These are phyloP conservation scores for Oedothorax gibbosus DNA, from an alignment of 1,140 invertebrate species.

Conservation along the genomic window DNA sequence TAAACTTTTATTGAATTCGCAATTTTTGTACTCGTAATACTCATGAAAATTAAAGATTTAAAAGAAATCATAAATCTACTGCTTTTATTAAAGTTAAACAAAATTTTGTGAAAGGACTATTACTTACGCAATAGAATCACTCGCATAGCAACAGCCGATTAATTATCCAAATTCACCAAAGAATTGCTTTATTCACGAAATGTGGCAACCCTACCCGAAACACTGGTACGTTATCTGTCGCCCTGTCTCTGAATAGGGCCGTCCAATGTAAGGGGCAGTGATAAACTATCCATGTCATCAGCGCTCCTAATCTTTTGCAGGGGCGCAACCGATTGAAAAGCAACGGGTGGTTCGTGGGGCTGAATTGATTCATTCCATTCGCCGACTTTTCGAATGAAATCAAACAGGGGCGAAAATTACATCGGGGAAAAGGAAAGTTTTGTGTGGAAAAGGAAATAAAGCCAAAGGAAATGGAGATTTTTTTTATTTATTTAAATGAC, in stretches of 20 bases:
- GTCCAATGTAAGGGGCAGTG: constrained; percentile 38
- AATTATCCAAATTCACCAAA: no score
- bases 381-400: background rate
- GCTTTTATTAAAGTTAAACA: no score
- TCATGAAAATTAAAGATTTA: no score
- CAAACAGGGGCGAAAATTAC: background rate
- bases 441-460: background rate
- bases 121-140: background rate
- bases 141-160: background rate
- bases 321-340: constrained; percentile 47
- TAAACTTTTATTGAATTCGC: no score
- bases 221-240: constrained; percentile 31
- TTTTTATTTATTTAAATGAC: constrained; percentile 20
- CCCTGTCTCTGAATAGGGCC: constrained; percentile 30
- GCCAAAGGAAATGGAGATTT: background rate
- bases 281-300: constrained; percentile 53
- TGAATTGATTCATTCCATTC: background rate
- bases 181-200: background rate
- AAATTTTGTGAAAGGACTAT: background rate
- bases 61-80: no score
- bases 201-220: background rate
- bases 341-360: constrained; percentile 45
- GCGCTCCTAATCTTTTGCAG: constrained; percentile 32
- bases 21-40: no score
- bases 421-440: background rate